Conservation (phyloP, 1,140 invertebrate species). For the Campoletis sonorensis region DNA sequence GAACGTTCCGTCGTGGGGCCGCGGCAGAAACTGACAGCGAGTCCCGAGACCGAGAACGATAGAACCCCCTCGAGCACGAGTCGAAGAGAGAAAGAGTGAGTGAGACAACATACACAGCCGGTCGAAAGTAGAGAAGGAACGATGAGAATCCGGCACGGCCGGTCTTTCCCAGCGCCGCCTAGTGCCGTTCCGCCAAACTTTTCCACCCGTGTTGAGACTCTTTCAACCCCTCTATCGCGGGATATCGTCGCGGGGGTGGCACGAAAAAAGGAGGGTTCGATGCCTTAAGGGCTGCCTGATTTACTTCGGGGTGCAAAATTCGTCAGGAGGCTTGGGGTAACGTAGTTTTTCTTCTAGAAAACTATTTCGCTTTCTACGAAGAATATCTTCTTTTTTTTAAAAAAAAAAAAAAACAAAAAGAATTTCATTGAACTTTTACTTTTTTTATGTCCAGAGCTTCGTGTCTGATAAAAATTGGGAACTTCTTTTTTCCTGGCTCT, state of each 20-base stretch:
- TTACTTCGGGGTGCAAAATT: constrained; percentile 10
- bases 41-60: constrained; percentile 47
- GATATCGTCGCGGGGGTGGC: not conserved
- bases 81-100: constrained; percentile 30
- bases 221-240: constrained; percentile 1
- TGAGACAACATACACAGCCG: constrained; percentile 35
- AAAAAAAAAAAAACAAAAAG: no score
- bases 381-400: no score
- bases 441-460: no score
- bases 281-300: constrained; percentile 1
- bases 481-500: no score
- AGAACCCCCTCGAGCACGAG: constrained; percentile 53
- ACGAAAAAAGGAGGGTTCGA: not conserved
- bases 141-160: constrained; percentile 30
- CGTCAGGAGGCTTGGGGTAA: not conserved
- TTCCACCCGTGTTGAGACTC: constrained; percentile 10
- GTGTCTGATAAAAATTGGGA: no score
- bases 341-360: not conserved
- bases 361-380: not conserved
- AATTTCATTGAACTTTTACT: no score
- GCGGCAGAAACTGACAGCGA: constrained; percentile 72
- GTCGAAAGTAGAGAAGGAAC: constrained; percentile 37
- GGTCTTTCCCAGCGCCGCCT: constrained; percentile 36
- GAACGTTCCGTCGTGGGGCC: constrained; percentile 68
- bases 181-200: not conserved